Evolutionary conservation across 1,140 invertebrate species (phyloP).

Genomic region (Leptonema lineaticorne): DNA sequence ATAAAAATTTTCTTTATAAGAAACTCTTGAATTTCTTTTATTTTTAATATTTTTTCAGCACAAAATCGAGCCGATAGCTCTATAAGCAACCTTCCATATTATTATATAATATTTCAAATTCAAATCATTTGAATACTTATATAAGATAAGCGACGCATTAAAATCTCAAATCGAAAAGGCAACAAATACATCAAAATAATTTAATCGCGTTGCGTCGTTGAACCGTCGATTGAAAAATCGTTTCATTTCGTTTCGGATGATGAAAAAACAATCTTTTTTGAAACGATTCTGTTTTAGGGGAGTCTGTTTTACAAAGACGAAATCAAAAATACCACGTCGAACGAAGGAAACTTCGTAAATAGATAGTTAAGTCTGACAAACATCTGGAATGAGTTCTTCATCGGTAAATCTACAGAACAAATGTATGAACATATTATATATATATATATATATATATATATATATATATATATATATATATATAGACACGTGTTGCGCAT

Average conservation of each 20-base stretch:
- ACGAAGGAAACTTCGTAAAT: constrained; percentile 18
- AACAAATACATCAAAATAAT: no score
- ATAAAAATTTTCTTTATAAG: no score
- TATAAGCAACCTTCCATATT: no score
- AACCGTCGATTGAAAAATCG: background rate
- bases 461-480: no score
- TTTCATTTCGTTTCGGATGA: background rate
- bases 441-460: background rate
- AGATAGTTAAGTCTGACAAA: constrained; percentile 13
- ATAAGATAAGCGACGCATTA: no score
- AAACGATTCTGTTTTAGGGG: background rate
- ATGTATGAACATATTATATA: background rate
- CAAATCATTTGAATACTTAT: no score
- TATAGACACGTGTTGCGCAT: background rate
- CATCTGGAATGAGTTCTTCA: constrained; percentile 27
- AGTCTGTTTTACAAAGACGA: background rate
- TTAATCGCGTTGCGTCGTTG: background rate
- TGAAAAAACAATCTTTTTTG: constrained; percentile 5
- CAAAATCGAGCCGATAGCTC: no score
- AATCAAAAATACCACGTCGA: constrained; percentile 13
- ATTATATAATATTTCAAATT: no score
- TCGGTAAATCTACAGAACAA: constrained; percentile 3
- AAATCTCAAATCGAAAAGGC: no score
- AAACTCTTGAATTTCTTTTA: no score
- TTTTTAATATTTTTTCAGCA: no score